Percentiles rank a stretch among this genome's conserved stretches.
These are phyloP conservation scores for Dioctria linearis DNA, from an alignment of 2,888 invertebrate species.

Conservation along the genomic window DNA sequence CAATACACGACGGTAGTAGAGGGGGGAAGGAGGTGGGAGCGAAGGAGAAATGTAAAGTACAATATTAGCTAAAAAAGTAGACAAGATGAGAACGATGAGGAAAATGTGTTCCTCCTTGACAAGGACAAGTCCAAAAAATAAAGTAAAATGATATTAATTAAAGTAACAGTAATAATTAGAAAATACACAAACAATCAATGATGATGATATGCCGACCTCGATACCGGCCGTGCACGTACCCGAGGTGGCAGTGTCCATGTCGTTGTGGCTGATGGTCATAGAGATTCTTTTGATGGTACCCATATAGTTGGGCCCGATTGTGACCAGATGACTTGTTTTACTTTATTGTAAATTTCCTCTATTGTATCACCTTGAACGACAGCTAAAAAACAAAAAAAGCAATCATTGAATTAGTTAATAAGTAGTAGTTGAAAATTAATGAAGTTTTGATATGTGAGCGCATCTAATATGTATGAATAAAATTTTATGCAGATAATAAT, in stretches of 20 bases:
- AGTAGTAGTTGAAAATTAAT: background rate
- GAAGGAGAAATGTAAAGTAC: no score
- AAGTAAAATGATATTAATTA: slow-evolving; percentile 49
- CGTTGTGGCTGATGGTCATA: slow-evolving; percentile 80
- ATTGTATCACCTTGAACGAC: slow-evolving; percentile 98
- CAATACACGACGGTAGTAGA: slow-evolving; percentile 1
- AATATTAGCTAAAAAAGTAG: slow-evolving; percentile 42
- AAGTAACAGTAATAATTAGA: slow-evolving; percentile 39
- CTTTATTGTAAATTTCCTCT: slow-evolving; percentile 95
- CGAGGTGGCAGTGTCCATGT: slow-evolving; percentile 76
- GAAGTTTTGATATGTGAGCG: background rate
- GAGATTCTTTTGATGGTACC: slow-evolving; percentile 97
- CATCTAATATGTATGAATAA: no score
- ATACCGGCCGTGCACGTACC: slow-evolving; percentile 71
- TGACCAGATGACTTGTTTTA: slow-evolving; percentile 94
- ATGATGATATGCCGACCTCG: slow-evolving; percentile 65
- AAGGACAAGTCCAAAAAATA: slow-evolving; percentile 14
- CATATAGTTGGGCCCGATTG: slow-evolving; percentile 97
- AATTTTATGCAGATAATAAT: no score
- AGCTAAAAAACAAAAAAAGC: slow-evolving; percentile 74
- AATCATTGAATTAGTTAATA: background rate
- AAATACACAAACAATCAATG: slow-evolving; percentile 55
- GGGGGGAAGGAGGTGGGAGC: background rate
- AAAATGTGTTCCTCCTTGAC: slow-evolving; percentile 29
- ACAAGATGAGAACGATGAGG: slow-evolving; percentile 32